Evolutionary conservation across 2,888 invertebrate species (phyloP).

Genomic region (Eristalinus aeneus): DNA sequence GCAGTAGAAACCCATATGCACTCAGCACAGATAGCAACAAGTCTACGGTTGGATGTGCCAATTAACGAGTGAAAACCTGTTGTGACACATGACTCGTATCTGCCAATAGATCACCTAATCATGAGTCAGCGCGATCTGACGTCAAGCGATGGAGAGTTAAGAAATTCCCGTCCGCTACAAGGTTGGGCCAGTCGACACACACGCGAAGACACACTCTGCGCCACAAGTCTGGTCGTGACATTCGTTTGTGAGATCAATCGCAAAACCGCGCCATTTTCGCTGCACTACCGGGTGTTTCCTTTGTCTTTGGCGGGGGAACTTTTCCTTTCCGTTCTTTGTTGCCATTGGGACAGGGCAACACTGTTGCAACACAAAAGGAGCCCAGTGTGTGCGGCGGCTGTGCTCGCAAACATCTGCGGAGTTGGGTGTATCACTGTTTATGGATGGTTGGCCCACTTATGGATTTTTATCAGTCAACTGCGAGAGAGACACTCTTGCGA

Average conservation of each 20-base stretch:
- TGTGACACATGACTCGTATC: not conserved
- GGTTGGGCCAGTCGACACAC: not conserved
- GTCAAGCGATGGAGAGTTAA: not conserved
- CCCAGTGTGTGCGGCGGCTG: not conserved
- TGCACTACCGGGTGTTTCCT: slow-evolving; percentile 1
- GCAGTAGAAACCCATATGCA: not conserved
- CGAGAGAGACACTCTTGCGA: slow-evolving; percentile 21
- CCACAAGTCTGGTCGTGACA: slow-evolving; percentile 10
- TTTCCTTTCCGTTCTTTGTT: not conserved
- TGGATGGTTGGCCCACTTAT: slow-evolving; percentile 40
- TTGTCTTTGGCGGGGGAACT: slow-evolving; percentile 6
- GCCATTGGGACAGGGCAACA: not conserved
- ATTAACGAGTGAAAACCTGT: not conserved
- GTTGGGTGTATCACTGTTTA: slow-evolving; percentile 6
- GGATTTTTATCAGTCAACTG: slow-evolving; percentile 44
- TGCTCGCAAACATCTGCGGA: not conserved
- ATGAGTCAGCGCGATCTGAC: not conserved
- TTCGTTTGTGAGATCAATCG: slow-evolving; percentile 26
- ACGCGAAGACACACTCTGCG: not conserved
- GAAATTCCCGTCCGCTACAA: not conserved
- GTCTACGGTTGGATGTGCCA: not conserved
- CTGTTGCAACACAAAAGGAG: not conserved
- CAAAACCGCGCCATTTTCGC: slow-evolving; percentile 12
- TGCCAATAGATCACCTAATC: not conserved
- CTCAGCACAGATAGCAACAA: not conserved